These are phyloP conservation scores for Chironex yamaguchii DNA, from an alignment of 30 jellyfish, hydroid and myxozoan genomes.

Conservation along the genomic window DNA sequence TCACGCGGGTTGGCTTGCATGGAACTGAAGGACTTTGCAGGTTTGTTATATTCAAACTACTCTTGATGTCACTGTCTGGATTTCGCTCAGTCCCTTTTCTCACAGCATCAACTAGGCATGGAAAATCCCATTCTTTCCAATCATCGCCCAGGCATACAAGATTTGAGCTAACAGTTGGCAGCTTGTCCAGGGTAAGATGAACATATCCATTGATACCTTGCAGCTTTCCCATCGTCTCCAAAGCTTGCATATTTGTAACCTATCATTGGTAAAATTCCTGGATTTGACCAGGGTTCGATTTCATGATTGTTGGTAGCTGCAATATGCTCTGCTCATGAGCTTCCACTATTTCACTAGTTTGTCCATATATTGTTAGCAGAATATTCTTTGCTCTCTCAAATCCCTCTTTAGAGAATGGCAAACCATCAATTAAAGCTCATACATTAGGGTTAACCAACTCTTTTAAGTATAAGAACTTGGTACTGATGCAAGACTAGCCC, in stretches of 20 bases:
- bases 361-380: slow-evolving; percentile 45
- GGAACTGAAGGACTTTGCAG: slow-evolving; percentile 10
- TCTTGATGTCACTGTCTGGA: too few species aligned
- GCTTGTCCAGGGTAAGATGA: slow-evolving; percentile 58
- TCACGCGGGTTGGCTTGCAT: slow-evolving; percentile 7
- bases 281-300: slow-evolving; percentile 30
- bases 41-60: too few species aligned
- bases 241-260: slow-evolving; percentile 65
- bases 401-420: slow-evolving; percentile 52
- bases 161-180: slow-evolving; percentile 47
- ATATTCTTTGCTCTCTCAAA: slow-evolving; percentile 46
- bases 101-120: slow-evolving; percentile 39
- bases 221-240: slow-evolving; percentile 57
- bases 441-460: slow-evolving; percentile 62
- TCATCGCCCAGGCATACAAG: slow-evolving; percentile 31
- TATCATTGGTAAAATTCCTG: slow-evolving; percentile 66
- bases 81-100: slow-evolving; percentile 53
- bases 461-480: slow-evolving; percentile 61
- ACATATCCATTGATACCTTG: slow-evolving; percentile 42
- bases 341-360: slow-evolving; percentile 43
- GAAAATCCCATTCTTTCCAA: slow-evolving; percentile 70
- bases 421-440: slow-evolving; percentile 35
- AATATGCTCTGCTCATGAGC: slow-evolving; percentile 63
- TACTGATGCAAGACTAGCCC: slow-evolving; percentile 12
- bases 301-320: slow-evolving; percentile 41